A percentile compares a stretch with the other conserved stretches of the same genome.
Evolutionary conservation across 2,113 vertebrate species (phyloP).

Genomic region (Aptenodytes forsteri): DNA sequence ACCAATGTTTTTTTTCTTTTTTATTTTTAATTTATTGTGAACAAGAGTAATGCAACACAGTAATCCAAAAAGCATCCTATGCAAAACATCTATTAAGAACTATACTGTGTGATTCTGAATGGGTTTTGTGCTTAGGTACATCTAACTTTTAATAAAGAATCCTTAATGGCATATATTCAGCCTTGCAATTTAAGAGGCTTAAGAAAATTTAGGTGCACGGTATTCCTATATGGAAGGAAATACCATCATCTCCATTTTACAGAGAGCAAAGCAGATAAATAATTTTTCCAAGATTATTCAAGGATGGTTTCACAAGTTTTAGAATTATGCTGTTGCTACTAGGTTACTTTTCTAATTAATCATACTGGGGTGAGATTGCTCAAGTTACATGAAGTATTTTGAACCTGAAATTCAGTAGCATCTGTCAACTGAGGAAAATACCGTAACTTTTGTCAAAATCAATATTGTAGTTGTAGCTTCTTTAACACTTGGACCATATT

Average conservation of each 20-base stretch:
- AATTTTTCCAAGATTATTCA: background rate
- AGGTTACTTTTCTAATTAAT: background rate
- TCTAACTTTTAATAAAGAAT: constrained; percentile 27
- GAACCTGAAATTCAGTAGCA: background rate
- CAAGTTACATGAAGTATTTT: background rate
- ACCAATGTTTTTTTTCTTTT: background rate
- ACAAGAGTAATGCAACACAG: background rate
- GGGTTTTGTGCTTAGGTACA: constrained; percentile 41
- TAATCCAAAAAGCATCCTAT: background rate
- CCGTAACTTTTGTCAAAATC: background rate
- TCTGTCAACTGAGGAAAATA: background rate
- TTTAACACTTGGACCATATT: background rate
- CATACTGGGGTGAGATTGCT: background rate
- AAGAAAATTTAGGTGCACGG: background rate
- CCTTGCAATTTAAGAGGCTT: constrained; percentile 2
- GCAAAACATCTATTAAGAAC: background rate
- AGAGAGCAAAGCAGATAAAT: background rate
- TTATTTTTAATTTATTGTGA: background rate
- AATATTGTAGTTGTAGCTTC: background rate
- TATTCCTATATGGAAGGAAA: background rate
- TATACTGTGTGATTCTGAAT: background rate
- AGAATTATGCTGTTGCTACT: background rate
- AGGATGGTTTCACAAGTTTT: background rate
- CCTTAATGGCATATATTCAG: background rate
- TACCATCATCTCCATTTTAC: background rate